Evolutionary conservation across 1,140 invertebrate genomes (phyloP), one percentile per base, ranked within the genome.

Genomic region (Trachymyrmex cornetzi): DNA sequence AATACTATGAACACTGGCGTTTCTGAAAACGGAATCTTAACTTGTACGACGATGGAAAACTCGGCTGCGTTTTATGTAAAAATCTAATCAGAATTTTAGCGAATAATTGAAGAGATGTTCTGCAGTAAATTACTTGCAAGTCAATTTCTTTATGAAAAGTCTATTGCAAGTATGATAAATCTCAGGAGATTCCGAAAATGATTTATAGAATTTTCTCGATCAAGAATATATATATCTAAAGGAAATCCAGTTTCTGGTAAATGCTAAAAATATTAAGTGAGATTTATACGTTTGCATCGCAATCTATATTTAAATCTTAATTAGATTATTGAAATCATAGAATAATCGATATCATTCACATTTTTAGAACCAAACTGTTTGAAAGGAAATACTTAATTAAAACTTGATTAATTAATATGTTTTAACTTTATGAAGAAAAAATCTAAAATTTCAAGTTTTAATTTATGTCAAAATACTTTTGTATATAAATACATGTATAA

Each of bases 11-110:
- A 48, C 19, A 48, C 27, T 27, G 16, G 55, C 22, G 19, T 79
- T 74, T 12, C 38, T 38, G 80, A 48, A 59, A 53, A 22, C 30
- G 64, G 22, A 69, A 34, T 14, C 77, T 63, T 71, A 69, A 82
- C 66, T 48, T 82, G 12, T 24, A 59, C 34, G 22, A 57, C 64
- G 22, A 82, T n/a, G 24, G 14, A 14, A 11, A 67, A 72, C 66
- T 72, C 67, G 19, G 22, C 34, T n/a, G 16, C 30, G 24, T 38
- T 50, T 66, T 48, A 19, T 77, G 53, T 3, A 24, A 57, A 59
- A 59, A 12, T 16, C 48, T 72, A 19, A 50, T 48, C 3, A 75
- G 34, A 75, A 38, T 44, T 9, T 48, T 22, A 27, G 22, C 14
- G 27, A 80, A 55, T 38, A 71, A 38, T 82, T 74, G 57, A 74